phyloP scores from a whole-genome alignment of 2,113 vertebrate species.

The Psephotus haematonotus region DNA sequence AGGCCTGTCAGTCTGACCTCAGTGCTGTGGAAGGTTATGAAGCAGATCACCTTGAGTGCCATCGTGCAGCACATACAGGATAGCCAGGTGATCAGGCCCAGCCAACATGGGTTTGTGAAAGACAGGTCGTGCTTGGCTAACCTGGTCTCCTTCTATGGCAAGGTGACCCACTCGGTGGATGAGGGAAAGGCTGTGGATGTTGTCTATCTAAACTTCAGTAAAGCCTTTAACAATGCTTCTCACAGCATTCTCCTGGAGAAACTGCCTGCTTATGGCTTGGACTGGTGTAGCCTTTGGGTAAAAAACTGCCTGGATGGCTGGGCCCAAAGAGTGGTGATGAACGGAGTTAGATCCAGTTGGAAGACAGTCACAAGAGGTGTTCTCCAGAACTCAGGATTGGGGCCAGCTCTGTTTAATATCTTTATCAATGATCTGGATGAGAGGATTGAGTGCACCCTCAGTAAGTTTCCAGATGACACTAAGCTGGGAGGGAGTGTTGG shows the following conservation, averaged over 20 bases:
- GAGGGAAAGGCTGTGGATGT: neutral
- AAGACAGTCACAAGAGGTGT: accelerated
- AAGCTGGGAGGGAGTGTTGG: too few species aligned
- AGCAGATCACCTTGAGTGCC: neutral
- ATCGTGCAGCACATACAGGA: neutral
- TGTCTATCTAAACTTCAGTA: neutral
- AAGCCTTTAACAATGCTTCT: neutral
- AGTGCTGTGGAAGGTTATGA: neutral
- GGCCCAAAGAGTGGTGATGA: neutral
- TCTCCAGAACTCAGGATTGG: neutral
- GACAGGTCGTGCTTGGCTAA: neutral
- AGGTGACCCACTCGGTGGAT: neutral
- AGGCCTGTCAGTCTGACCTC: neutral
- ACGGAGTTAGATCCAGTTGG: neutral
- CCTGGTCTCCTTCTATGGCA: neutral
- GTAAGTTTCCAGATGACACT: too few species aligned
- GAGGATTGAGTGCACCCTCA: neutral
- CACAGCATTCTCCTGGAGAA: neutral
- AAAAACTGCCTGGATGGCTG: neutral
- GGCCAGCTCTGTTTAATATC: neutral
- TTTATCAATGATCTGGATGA: too few species aligned
- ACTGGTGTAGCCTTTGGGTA: neutral
- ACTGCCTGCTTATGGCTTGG: neutral
- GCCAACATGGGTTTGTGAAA: too few species aligned
- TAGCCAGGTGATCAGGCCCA: neutral